Evolutionary conservation across 2,888 invertebrate species (phyloP), one percentile per base, ranked within the genome.

Genomic region (Rotaria magnacalcarata): DNA sequence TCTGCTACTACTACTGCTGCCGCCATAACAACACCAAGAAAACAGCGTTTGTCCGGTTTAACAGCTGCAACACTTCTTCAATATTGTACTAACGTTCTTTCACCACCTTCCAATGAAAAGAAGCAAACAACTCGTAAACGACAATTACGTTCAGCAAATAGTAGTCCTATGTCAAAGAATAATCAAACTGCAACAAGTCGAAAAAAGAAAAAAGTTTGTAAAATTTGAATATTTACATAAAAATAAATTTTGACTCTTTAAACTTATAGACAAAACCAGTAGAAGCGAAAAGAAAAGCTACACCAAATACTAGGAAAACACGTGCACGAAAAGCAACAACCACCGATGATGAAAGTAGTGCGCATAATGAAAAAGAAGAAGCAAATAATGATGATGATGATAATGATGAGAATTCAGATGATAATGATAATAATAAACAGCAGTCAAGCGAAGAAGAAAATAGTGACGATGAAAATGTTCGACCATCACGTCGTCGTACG

Each of bases 1-100:
- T 34, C 34, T 50, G 50, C 50, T 50, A 50, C 50, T 50, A 50
- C 75, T 27, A 43, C 80, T 34, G 2, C 27, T 11, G 4, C 27
- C 10, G 4, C 27, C 10, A 47, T 34, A 24, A 43, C 10, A n/a
- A 43, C 80, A n/a, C 47, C 80, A 24, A 24, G 47, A 47, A 80
- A 43, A n/a, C 47, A 80, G n/a, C 80, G 80, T 43, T n/a, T 47
- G 2, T 43, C 80, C 10, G 80, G 80, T 43, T 80, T 80, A n/a
- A 80, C 47, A 80, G 80, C 80, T 80, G 80, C 43, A 47, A 43
- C 80, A n/a, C 47, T 80, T 47, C 80, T 80, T 47, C 47, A 47
- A n/a, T 80, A 80, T 80, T 80, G 80, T 80, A 14, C 80, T 10
- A 80, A 80, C 47, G 80, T 80, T 24, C 47, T 80, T 47, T 80